Conservation (phyloP, 2,113 vertebrate genomes). For the Scortum barcoo region DNA sequence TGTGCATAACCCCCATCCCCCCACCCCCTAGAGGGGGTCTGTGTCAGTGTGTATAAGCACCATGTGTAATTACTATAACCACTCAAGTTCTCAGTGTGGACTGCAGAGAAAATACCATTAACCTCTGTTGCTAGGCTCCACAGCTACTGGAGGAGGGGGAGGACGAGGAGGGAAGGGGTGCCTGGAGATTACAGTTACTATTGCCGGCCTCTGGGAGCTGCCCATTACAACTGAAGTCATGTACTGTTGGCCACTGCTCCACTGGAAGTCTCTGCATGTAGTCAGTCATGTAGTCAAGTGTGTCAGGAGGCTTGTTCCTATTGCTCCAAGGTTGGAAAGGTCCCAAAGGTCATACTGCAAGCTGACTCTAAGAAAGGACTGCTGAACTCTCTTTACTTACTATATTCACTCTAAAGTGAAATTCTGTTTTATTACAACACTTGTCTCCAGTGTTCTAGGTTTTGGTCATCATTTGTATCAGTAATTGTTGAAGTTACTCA, state of each 20-base stretch:
- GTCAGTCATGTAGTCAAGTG: too few species aligned
- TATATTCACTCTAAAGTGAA: not conserved
- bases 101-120: constrained; percentile 74
- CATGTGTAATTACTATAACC: constrained; percentile 66
- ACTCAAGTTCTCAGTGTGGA: constrained; percentile 48
- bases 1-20: not conserved
- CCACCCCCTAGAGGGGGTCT: not conserved
- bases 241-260: constrained; percentile 21
- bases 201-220: constrained; percentile 34
- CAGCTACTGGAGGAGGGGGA: constrained; percentile 10
- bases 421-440: too few species aligned
- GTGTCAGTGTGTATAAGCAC: constrained; percentile 37
- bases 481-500: too few species aligned
- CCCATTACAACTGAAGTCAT: constrained; percentile 26
- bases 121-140: constrained; percentile 62
- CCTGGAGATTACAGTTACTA: constrained; percentile 32
- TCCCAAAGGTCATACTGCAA: not conserved
- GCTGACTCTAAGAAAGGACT: not conserved
- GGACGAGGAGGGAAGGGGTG: not conserved
- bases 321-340: not conserved
- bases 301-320: not conserved
- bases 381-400: not conserved
- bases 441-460: too few species aligned
- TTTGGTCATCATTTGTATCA: too few species aligned
- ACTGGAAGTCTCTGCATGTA: constrained; percentile 6